Evolutionary conservation across 1,140 invertebrate genomes (phyloP), one percentile per base, ranked within the genome.

Genomic region (Cryptotermes secundus): DNA sequence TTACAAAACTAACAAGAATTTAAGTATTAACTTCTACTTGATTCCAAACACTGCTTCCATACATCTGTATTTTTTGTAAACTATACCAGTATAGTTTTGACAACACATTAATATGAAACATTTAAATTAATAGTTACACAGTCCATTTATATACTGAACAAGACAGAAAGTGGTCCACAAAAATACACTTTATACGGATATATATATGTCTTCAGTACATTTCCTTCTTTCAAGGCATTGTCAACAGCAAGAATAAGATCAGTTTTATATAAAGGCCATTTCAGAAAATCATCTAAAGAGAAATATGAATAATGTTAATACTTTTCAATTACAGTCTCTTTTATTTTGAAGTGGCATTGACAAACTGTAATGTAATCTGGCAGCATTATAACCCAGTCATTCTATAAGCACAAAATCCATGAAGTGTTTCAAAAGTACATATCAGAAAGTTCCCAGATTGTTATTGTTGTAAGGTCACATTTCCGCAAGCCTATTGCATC

Each of bases 261-360:
- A 72, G n/a, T 72, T 72, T 72, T 31, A 72, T 49, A 72, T 72
- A n/a, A 72, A n/a, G 59, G 59, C 26, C 59, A 72, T 72, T 26
- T 72, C 59, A 72, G 59, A 72, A 31, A 72, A 72, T 72, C 45
- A 49, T 49, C n/a, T 72, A 72, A 26, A 72, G 7, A 72, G 59
- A 72, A 72, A 72, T 72, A 72, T 16, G 19, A 59, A 59, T 31
- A 72, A 31, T 72, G n/a, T 31, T 31, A 72, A 72, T 14, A 72
- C 59, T 72, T 31, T 72, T 6, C 4, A n/a, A 72, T 72, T 65
- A 72, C 59, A 26, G n/a, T 72, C 26, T 72, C 1, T n/a, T 2
- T 72, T 72, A 72, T n/a, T 49, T 49, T 31, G 1, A 72, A 72
- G 53, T 59, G 53, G 53, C 6, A 59, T 1, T n/a, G 24, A 59